phyloP scores from a whole-genome alignment of 2,113 vertebrate genomes.

The Cochlearius cochlearius region DNA sequence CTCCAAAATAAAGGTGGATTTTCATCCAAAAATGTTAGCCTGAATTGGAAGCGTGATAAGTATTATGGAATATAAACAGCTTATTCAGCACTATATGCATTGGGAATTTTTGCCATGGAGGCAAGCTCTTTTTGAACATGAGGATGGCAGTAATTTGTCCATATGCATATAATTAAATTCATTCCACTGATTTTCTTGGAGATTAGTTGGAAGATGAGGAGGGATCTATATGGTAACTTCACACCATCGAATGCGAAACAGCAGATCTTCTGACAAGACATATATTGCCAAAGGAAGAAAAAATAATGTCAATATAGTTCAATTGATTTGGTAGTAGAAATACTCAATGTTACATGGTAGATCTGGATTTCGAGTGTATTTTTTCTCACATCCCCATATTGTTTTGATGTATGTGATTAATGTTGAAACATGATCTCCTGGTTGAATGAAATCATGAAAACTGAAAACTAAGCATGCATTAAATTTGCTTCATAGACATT shows the following conservation, averaged over 20 bases:
- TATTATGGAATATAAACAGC: not conserved
- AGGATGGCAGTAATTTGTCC: conserved; percentile 13
- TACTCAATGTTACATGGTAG: not conserved
- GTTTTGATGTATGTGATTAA: not conserved
- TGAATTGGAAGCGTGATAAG: not conserved
- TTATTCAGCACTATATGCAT: conserved; percentile 20
- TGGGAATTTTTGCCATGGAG: not conserved
- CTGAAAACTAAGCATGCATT: not conserved
- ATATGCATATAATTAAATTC: not conserved
- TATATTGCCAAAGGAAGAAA: not conserved
- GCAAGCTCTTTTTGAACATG: not conserved
- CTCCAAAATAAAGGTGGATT: not conserved
- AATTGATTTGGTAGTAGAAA: not conserved
- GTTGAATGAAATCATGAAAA: not conserved
- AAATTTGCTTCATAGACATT: not conserved
- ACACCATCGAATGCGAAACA: not conserved
- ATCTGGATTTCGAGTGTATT: not conserved
- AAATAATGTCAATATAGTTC: not conserved
- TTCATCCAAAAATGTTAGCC: not conserved
- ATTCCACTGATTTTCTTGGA: not conserved
- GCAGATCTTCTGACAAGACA: not conserved
- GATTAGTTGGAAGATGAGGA: not conserved
- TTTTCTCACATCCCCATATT: not conserved
- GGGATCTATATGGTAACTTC: not conserved
- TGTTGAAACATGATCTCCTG: not conserved